Base-by-base conservation (phyloP, 2,113 vertebrate genomes). In the Siphamia tubifer region DNA sequence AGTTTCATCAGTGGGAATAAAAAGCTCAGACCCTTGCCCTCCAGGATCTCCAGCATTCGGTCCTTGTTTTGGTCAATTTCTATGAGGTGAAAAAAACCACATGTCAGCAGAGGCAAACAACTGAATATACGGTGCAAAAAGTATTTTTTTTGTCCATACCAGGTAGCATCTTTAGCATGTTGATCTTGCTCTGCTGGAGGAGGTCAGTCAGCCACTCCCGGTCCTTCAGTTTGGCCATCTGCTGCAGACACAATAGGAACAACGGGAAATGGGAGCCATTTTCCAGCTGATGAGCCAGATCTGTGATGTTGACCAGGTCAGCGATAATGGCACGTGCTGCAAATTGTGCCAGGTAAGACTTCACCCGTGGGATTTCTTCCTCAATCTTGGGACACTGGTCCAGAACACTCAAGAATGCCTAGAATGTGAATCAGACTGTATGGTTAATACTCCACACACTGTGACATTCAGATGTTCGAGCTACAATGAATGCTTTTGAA, bases 41-140 rank as follows among this genome's bases (percentile, higher is more conserved):
- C 97, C 55, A 99, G 91, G 77, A 99, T 96, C 86, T 99, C 98
- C 93, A 99, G 89, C 98, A 99, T 99, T 19, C 95, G 92, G 73
- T 99, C 98, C 84, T 98, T 99, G 90, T 96, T 98, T 92, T 99
- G 98, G 88, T 99, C 97, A 34, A 98, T 97, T 92, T 99, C 98
- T 99, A 72, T 40, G 25, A 1, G 5, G n/a, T 4, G 21, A 8
- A 20, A 36, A 10, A n/a, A n/a, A n/a, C n/a, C n/a, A 16, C 0
- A 0, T 0, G 5, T 64, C 0, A 65, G 9, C 20, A 27, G 2
- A 0, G 20, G 5, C 13, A 10, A 15, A 13, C 15, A 9, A 51
- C 8, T 27, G 13, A 5, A 3, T 9, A 5, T n/a, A n/a, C n/a
- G n/a, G n/a, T n/a, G n/a, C n/a, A n/a, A n/a, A n/a, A n/a, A n/a